Percentiles rank a stretch among this genome's conserved stretches.
Conservation (phyloP, 2,113 vertebrate species). For the Percopsis transmontana region DNA sequence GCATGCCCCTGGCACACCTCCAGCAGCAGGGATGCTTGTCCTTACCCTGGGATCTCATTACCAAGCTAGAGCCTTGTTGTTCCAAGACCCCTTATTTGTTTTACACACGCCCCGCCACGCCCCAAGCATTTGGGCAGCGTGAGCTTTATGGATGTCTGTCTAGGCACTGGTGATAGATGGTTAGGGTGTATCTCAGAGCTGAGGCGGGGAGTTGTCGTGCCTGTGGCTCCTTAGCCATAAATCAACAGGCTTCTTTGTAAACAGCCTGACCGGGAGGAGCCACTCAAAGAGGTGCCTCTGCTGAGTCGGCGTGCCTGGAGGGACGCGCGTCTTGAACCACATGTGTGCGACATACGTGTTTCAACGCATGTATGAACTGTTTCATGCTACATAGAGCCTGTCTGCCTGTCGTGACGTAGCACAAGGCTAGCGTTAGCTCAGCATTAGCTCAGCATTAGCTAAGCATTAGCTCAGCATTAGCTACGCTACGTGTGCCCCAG, state of each 20-base stretch:
- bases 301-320: neutral
- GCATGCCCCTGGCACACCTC: too few relatives aligned
- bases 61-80: neutral
- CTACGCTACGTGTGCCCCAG: too few relatives aligned
- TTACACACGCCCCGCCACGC: neutral
- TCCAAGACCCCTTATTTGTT: neutral
- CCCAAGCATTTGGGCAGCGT: neutral
- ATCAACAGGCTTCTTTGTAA: slow-evolving; percentile 28
- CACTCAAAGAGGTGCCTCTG: slow-evolving; percentile 8
- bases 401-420: too few relatives aligned
- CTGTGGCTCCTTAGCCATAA: neutral
- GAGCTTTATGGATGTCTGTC: slow-evolving; percentile 18
- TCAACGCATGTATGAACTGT: too few relatives aligned
- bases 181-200: slow-evolving; percentile 19
- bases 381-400: too few relatives aligned
- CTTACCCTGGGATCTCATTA: too few relatives aligned
- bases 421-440: too few relatives aligned
- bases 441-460: too few relatives aligned
- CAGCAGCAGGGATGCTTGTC: too few relatives aligned
- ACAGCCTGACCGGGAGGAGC: neutral
- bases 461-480: too few relatives aligned
- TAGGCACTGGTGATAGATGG: slow-evolving; percentile 30
- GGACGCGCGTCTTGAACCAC: too few relatives aligned
- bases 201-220: slow-evolving; percentile 5
- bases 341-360: too few relatives aligned